Percentiles rank a stretch among this genome's conserved stretches.
Conservation (phyloP, 2,888 invertebrate species). For the Perithous albicinctus region DNA sequence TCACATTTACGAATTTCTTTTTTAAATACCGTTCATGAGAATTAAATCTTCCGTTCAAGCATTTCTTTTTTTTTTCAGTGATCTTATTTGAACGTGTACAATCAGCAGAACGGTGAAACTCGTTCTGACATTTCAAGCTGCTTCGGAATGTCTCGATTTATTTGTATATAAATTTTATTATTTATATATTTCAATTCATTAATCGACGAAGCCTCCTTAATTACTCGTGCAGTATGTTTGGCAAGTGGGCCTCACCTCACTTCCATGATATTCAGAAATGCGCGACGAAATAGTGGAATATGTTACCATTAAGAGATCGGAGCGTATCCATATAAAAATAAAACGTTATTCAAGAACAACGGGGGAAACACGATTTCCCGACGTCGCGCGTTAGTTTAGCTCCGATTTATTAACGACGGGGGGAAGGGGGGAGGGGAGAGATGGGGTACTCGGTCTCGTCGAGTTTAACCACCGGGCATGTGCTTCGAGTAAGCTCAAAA, state of each 20-base stretch:
- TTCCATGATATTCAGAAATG: slow-evolving; percentile 35
- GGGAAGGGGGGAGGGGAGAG: no score
- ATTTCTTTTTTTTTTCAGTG: no score
- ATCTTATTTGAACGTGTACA: no score
- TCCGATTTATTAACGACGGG: slow-evolving; percentile 33
- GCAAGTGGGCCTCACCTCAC: not conserved
- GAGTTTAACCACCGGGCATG: slow-evolving; percentile 33
- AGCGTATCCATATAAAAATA: slow-evolving; percentile 62
- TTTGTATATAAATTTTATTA: no score
- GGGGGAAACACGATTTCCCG: slow-evolving; percentile 12
- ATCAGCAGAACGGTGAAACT: no score
- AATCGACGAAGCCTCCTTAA: no score
- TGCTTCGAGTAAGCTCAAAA: slow-evolving; percentile 19
- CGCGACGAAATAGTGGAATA: slow-evolving; percentile 51
- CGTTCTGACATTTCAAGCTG: no score
- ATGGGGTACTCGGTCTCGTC: not conserved
- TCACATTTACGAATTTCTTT: no score
- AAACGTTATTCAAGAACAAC: slow-evolving; percentile 47
- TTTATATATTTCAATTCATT: no score
- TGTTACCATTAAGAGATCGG: slow-evolving; percentile 46
- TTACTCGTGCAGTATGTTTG: slow-evolving; percentile 38
- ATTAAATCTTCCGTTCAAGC: no score
- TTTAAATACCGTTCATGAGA: no score
- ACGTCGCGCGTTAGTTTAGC: slow-evolving; percentile 30
- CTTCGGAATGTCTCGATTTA: no score